A percentile compares a stretch with the other conserved stretches of the same genome.
Evolutionary conservation across 2,888 invertebrate species (phyloP).

Genomic region (Bugula neritina): DNA sequence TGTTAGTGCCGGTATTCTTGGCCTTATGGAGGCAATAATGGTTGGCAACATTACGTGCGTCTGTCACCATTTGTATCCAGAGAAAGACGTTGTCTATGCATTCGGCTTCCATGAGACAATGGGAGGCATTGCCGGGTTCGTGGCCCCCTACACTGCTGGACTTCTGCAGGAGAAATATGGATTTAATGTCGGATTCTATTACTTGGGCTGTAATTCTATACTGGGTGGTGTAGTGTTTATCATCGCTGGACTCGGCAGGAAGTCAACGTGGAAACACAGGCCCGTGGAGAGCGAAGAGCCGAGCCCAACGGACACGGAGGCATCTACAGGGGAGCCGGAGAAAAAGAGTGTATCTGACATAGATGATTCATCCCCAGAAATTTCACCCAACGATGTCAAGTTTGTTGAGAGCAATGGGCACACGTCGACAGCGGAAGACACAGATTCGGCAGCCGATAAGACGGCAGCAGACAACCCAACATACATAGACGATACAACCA

Average conservation of each 20-base stretch:
- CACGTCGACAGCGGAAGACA: neutral
- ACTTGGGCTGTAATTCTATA: conserved; percentile 4
- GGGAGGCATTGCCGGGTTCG: conserved; percentile 9
- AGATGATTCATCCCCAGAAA: neutral
- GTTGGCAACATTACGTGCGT: conserved; percentile 22
- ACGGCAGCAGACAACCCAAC: neutral
- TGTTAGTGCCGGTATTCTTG: neutral
- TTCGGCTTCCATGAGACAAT: conserved; percentile 20
- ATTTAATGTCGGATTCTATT: neutral
- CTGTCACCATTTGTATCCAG: conserved; percentile 15
- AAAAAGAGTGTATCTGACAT: neutral
- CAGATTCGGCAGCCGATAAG: neutral
- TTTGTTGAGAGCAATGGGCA: neutral
- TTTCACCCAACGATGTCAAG: neutral
- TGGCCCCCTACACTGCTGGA: conserved; percentile 17
- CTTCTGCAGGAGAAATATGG: neutral
- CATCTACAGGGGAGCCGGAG: neutral
- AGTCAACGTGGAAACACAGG: conserved; percentile 19
- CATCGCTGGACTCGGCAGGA: neutral
- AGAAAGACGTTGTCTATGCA: conserved; percentile 24
- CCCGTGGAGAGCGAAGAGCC: neutral
- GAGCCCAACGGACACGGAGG: neutral
- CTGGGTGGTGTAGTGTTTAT: conserved; percentile 1
- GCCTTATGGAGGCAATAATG: conserved; percentile 23
- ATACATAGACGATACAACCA: neutral